Base-by-base conservation (phyloP, 2,888 invertebrate genomes). In the Sturmia bella region DNA sequence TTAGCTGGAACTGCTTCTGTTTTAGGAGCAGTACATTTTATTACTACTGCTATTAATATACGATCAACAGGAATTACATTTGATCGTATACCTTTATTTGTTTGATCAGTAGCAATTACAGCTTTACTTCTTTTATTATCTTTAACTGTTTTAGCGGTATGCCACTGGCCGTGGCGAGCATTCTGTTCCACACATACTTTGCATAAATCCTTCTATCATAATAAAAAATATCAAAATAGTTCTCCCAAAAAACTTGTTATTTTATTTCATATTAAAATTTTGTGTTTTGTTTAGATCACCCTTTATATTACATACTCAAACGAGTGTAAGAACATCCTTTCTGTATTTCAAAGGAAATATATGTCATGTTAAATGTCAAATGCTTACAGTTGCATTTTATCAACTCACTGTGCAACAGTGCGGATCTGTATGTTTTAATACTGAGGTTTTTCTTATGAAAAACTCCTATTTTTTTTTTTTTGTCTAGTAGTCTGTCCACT, bases 11-110 rank as follows among this genome's bases (percentile, higher is more conserved):
- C 94, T 87, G 94, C 94, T 0, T 94, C 94, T 39, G 95, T 96
- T 93, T 89, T 96, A 92, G 95, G 95, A 21, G 94, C 95, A 15
- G 93, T 96, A 90, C 96, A 96, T 92, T 96, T 96, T 92, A 95
- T 96, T 91, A 93, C 94, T 0, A 96, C 95, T 78, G 93, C 94
- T 88, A 92, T 94, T 89, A 95, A 95, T 91, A 95, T 95, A 92
- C 93, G 94, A 88, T 90, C 93, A 56, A 89, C 89, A 85, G 92
- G 92, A 57, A 92, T 94, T 91, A 91, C 91, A 1, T 91, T 94
- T 87, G 93, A 94, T 85, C 93, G 93, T 91, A 92, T 94, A 88
- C 93, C 94, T 21, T 89, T 96, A 92, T 95, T 96, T 93, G 92
- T 93, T 1, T 96, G 95, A 93, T 93, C 95, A 24, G 94, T 96